A percentile compares a stretch with the other conserved stretches of the same genome.
Conservation (phyloP, 2,888 invertebrate genomes). For the Chromoteleia sp. region DNA sequence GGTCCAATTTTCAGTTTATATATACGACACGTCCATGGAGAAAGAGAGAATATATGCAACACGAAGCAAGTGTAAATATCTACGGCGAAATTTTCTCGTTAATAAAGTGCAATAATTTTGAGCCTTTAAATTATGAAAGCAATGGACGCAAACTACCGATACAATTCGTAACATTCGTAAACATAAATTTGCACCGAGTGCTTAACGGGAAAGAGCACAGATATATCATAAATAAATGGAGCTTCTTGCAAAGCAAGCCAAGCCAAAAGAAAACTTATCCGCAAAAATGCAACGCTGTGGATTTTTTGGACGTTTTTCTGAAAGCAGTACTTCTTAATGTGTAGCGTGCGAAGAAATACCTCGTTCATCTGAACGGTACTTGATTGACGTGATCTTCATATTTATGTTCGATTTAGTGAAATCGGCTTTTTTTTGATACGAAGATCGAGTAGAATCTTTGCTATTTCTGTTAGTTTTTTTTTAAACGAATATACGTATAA, state of each 20-base stretch:
- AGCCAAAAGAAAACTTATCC: conserved; percentile 25
- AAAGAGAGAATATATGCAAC: not conserved
- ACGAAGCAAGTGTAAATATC: not conserved
- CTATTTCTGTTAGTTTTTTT: too few relatives aligned
- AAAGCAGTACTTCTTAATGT: conserved; percentile 3
- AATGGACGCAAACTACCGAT: conserved; percentile 16
- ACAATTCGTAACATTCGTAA: conserved; percentile 17
- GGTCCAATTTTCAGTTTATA: conserved; percentile 15
- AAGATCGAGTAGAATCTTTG: not conserved
- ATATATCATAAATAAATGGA: conserved; percentile 32
- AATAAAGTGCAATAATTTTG: too few relatives aligned
- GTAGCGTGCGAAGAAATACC: conserved; percentile 7
- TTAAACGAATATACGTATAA: too few relatives aligned
- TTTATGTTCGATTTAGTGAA: conserved; percentile 2
- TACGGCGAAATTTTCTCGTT: not conserved
- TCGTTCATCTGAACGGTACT: conserved; percentile 15
- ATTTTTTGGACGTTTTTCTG: conserved; percentile 18
- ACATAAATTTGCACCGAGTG: conserved; percentile 28
- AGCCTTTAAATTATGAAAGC: conserved; percentile 20
- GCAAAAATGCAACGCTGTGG: conserved; percentile 16
- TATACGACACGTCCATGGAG: conserved; percentile 9
- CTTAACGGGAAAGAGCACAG: conserved; percentile 10
- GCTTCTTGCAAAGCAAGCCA: conserved; percentile 1
- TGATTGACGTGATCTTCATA: conserved; percentile 20
- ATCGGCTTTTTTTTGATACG: conserved; percentile 11